Conservation (phyloP, 2,888 invertebrate species). For the Ophion slaviceki region DNA sequence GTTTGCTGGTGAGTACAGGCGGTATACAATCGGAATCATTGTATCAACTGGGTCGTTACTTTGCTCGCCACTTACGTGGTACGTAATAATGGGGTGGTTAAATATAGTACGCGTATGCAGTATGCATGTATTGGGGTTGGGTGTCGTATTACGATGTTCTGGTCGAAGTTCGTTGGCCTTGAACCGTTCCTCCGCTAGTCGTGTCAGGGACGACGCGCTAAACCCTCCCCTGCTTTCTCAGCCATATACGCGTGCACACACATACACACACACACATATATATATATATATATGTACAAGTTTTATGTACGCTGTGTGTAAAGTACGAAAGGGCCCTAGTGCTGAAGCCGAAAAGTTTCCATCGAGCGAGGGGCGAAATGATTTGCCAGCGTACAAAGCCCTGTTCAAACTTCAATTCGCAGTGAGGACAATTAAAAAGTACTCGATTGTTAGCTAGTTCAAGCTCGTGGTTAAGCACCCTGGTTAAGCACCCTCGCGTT, state of each 20-base stretch:
- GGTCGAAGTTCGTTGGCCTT: constrained; percentile 69
- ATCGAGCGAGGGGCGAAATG: constrained; percentile 29
- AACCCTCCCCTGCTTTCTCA: constrained; percentile 35
- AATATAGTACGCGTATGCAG: constrained; percentile 4
- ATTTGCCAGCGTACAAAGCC: constrained; percentile 16
- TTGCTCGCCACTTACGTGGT: constrained; percentile 55
- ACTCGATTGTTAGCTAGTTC: neutral
- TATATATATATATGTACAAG: neutral
- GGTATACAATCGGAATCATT: neutral
- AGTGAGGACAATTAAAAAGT: constrained; percentile 23
- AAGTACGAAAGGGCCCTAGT: constrained; percentile 29
- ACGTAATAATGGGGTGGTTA: constrained; percentile 52
- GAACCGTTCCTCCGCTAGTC: constrained; percentile 58
- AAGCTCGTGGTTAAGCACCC: neutral
- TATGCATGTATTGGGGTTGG: constrained; percentile 22
- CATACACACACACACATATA: too few species aligned
- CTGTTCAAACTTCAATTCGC: constrained; percentile 15
- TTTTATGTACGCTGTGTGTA: constrained; percentile 14
- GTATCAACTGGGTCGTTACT: constrained; percentile 48
- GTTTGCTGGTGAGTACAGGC: neutral
- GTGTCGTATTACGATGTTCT: constrained; percentile 35
- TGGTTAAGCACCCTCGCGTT: neutral
- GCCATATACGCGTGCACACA: neutral
- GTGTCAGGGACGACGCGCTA: constrained; percentile 64
- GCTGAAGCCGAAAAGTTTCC: constrained; percentile 30